Base-by-base conservation (phyloP, 2,888 invertebrate species). In the Dinocampus coccinellae region DNA sequence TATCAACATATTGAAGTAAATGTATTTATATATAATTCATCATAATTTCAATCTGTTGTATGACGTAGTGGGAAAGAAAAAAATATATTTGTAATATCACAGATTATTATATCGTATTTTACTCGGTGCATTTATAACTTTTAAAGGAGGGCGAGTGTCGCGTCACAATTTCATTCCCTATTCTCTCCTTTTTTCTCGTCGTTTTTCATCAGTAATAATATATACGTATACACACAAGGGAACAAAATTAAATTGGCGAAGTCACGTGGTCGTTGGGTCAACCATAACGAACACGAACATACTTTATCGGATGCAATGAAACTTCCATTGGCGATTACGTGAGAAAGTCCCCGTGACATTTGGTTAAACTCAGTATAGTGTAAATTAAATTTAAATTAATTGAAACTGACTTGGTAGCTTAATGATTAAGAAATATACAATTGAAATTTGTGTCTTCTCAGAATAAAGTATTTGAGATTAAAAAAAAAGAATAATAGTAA, bases 281-380 rank as follows among this genome's bases (percentile, higher is more conserved):
- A 55, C 42, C 69, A 62, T 69, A 62, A 69, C 69, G 69, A 62
- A 69, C 53, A 26, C 55, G 62, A n/a, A 69, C 69, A 69, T 62
- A 62, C 26, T 69, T 69, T 69, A 69, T 69, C 55, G 69, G 62
- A 20, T 11, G 69, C 62, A 69, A 61, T 69, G 53, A 55, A 53
- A 55, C 42, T 67, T 39, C 67, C 58, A 42, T 26, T 62, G 62
- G 63, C 39, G 26, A 64, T 70, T 16, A n/a, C 42, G 9, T 42
- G 53, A 29, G 34, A 63, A 42, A 63, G 63, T 47, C 16, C n/a
- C 3, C n/a, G 26, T 63, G 61, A 36, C 39, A 16, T 61, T 61
- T 36, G 61, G 47, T 63, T 63, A 33, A 16, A 63, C 24, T 63
- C 29, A 13, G 13, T 26, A 24, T 57, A 6, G 24, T n/a, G 10